Base-by-base conservation (phyloP, 2,797 vertebrate genomes). In the Malacoctenus gilli region DNA sequence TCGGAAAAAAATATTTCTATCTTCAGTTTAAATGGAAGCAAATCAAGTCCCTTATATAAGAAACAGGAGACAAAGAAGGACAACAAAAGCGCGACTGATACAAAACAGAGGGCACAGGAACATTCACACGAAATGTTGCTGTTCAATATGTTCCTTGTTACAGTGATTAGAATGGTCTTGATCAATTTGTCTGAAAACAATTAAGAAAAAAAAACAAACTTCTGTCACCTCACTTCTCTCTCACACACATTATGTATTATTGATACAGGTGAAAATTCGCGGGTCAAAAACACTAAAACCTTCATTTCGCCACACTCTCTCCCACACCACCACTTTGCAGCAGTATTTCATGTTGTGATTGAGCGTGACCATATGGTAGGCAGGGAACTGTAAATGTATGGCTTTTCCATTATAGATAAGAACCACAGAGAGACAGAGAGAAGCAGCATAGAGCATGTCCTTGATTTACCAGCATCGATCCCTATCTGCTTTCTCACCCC, bases 371-470 rank as follows among this genome's bases (percentile, higher is more conserved):
- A 76, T 75, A 85, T 68, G 72, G 68, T 61, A 78, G 75, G 69
- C 61, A 79, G 56, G 53, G 72, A 79, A 77, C 77, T 80, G 72
- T 81, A 78, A 88, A 85, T 81, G 83, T 85, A 85, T 86, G 84
- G 74, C 82, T 86, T 89, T 87, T 85, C 77, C 77, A 87, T 88
- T 90, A 88, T 85, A 89, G 86, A 90, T 86, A 87, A 89, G 83
- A 86, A 73, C 59, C 80, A 82, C 61, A 65, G 63, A 85, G 76
- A 85, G 83, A 87, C 76, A 84, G 83, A 85, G 72, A 85, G 78
- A 83, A 85, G 82, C 82, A 77, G 74, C 72, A 64, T 59, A 72
- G 77, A 75, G 75, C 82, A 86, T 89, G 89, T 89, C 82, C 85
- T 89, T 88, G 85, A 89, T 88, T 90, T 88, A 87, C 65, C 72